phyloP scores from a whole-genome alignment of 37 sponge, comb jelly and placozoan species.

The Chondrilla cf. caribensis region DNA sequence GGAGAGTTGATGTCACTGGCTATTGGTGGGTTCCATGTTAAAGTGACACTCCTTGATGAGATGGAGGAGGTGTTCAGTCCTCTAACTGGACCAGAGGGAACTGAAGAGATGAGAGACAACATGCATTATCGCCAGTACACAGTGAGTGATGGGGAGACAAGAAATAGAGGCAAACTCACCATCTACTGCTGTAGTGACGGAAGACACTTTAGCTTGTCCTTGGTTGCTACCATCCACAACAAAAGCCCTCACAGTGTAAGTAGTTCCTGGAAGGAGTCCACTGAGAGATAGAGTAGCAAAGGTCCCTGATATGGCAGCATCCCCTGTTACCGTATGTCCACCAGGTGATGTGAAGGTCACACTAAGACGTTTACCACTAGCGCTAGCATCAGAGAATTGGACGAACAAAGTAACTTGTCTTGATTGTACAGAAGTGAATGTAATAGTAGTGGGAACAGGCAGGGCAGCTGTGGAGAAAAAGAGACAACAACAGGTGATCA shows the following conservation, averaged over 20 bases:
- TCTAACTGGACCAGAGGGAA: conserved; percentile 7
- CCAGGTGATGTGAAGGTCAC: no score
- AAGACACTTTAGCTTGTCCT: not conserved
- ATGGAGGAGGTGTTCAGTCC: not conserved
- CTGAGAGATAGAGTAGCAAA: not conserved
- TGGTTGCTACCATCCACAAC: not conserved
- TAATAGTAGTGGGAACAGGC: no score
- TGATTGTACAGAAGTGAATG: no score
- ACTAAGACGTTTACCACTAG: no score
- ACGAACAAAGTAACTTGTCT: no score
- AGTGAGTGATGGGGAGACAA: not conserved
- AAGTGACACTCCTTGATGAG: not conserved
- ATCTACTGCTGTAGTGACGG: not conserved
- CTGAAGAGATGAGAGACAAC: not conserved
- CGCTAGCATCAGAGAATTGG: no score
- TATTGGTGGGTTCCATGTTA: conserved; percentile 16
- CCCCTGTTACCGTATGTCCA: no score
- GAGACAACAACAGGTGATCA: no score
- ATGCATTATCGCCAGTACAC: no score
- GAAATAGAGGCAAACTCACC: not conserved
- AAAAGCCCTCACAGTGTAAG: conserved; percentile 3
- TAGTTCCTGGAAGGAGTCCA: not conserved
- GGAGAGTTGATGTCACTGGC: not conserved
- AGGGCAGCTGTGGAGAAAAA: no score
- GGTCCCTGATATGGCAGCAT: not conserved